phyloP scores from a whole-genome alignment of 2,888 invertebrate species.

The Rotaria macrura region DNA sequence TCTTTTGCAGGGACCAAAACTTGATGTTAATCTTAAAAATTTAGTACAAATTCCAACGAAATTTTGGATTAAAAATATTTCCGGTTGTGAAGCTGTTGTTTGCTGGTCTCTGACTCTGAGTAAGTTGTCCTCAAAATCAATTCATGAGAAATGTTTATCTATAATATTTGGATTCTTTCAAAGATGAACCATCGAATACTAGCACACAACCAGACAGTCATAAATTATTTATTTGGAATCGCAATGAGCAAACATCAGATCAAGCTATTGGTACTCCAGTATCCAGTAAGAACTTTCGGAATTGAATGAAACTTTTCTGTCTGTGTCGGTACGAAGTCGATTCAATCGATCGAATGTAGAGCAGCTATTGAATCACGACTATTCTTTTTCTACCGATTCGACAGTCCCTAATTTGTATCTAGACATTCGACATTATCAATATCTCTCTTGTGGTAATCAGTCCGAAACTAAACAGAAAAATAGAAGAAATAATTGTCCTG shows the following conservation, averaged over 20 bases:
- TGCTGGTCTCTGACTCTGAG: constrained; percentile 48
- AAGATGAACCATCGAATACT: too few species aligned
- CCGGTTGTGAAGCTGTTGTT: constrained; percentile 48
- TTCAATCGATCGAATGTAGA: too few species aligned
- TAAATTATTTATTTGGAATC: not conserved
- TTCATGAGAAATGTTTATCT: not conserved
- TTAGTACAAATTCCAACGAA: constrained; percentile 45
- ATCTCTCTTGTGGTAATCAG: too few species aligned
- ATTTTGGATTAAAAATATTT: constrained; percentile 48
- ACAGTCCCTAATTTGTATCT: too few species aligned
- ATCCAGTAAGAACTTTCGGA: not conserved
- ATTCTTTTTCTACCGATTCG: too few species aligned
- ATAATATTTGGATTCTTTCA: too few species aligned
- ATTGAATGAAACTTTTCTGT: not conserved
- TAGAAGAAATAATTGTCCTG: too few species aligned
- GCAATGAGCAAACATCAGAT: not conserved
- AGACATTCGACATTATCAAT: too few species aligned
- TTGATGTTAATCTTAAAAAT: constrained; percentile 41
- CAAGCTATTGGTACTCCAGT: not conserved
- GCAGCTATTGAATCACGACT: too few species aligned
- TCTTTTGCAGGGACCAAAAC: not conserved
- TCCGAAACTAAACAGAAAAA: too few species aligned
- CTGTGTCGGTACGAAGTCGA: not conserved
- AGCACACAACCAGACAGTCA: not conserved
- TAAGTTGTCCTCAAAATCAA: too few species aligned